Percentiles rank a stretch among this genome's conserved stretches.
Evolutionary conservation across 1,140 invertebrate species (phyloP).

Genomic region (Bradysia coprophila): DNA sequence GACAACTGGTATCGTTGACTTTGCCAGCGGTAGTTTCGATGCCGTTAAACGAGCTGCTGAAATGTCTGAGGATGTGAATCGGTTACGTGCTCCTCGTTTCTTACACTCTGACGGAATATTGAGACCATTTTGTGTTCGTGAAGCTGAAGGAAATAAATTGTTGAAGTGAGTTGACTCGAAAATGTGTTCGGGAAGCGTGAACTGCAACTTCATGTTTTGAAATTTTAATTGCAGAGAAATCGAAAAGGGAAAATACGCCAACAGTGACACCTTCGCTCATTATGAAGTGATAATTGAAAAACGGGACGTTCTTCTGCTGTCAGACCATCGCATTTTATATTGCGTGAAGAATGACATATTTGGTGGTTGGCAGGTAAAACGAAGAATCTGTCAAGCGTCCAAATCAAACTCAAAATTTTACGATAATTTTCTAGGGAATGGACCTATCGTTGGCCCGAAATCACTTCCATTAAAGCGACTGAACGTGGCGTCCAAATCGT

Average conservation of each 20-base stretch:
- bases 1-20: constrained; percentile 91
- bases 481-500: constrained; percentile 12
- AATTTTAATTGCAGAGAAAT: constrained; percentile 37
- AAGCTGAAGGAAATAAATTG: constrained; percentile 77
- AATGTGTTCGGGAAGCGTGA: too few species aligned
- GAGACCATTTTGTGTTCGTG: constrained; percentile 59
- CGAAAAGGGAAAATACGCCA: constrained; percentile 74
- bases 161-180: constrained; percentile 44
- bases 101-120: constrained; percentile 70
- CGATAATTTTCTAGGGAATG: constrained; percentile 14
- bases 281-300: constrained; percentile 48
- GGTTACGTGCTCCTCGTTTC: constrained; percentile 66
- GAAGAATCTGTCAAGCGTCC: too few species aligned
- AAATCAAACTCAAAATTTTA: too few species aligned
- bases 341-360: constrained; percentile 64
- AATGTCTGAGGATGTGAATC: constrained; percentile 50
- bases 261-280: constrained; percentile 70
- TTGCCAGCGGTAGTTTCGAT: constrained; percentile 89
- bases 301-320: constrained; percentile 67
- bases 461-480: constrained; percentile 5
- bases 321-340: constrained; percentile 70
- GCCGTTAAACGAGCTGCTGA: constrained; percentile 75
- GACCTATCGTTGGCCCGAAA: constrained; percentile 19
- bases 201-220: too few species aligned
- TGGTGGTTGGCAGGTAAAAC: constrained; percentile 48